phyloP scores from a whole-genome alignment of 1,140 invertebrate genomes.

The Panulirus ornatus region DNA sequence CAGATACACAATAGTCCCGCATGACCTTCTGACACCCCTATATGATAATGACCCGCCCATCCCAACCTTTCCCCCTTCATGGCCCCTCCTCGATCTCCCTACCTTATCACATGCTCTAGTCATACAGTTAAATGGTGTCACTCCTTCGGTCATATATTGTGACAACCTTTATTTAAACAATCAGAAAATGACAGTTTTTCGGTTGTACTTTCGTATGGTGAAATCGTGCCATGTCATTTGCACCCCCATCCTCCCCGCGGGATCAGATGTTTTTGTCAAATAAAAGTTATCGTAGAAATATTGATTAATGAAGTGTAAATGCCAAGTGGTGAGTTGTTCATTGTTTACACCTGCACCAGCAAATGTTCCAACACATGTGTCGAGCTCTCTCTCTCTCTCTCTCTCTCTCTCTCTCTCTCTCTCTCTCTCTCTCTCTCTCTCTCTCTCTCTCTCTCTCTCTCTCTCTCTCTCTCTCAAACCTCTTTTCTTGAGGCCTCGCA shows the following conservation, averaged over 20 bases:
- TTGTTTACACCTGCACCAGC: too few species aligned
- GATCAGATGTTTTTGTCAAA: too few species aligned
- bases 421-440: conserved; percentile 1
- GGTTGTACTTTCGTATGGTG: too few species aligned
- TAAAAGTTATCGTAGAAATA: too few species aligned
- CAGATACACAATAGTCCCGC: neutral
- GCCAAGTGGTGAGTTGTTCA: too few species aligned
- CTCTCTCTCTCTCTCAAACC: neutral
- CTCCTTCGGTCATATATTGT: too few species aligned
- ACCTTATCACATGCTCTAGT: neutral
- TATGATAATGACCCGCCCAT: neutral
- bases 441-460: conserved; percentile 2
- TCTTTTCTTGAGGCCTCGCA: too few species aligned
- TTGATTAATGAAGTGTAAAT: too few species aligned
- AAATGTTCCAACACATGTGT: neutral
- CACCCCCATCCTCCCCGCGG: neutral
- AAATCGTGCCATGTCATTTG: too few species aligned
- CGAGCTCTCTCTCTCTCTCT: neutral
- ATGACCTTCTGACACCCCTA: neutral
- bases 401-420: neutral
- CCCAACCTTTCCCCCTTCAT: neutral
- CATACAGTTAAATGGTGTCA: too few species aligned
- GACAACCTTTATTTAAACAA: too few species aligned
- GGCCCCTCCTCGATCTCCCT: neutral
- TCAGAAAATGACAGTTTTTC: too few species aligned